Evolutionary conservation across 2,888 invertebrate genomes (phyloP), one percentile per base, ranked within the genome.

Genomic region (Nipponacmea schrenckii): DNA sequence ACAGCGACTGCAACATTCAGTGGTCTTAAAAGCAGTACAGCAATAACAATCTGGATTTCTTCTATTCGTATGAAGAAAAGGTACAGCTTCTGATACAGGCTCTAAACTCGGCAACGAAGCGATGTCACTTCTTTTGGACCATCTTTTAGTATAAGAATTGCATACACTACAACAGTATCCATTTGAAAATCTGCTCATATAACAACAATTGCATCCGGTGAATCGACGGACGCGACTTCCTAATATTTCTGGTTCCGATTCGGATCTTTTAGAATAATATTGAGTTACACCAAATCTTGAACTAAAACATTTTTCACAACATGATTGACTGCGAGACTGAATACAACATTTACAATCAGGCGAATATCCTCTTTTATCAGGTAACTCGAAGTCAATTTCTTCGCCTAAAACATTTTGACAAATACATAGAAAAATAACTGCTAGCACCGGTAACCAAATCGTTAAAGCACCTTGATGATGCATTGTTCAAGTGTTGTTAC

Each of bases 131-230:
- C 72, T 39, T 66, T 72, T 69, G 39, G 45, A 65, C 56, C 46
- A 65, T 5, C 72, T 62, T 39, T 72, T 72, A 24, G 62, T 31
- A 3, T 68, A n/a, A 24, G 45, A 15, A 3, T 48, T 62, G 50
- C 72, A 72, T n/a, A 67, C 66, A n/a, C 46, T 24, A 64, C 72
- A 72, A 62, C 72, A 72, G 48, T 69, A 65, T 12, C 46, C 27
- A 66, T 72, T 72, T 44, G 66, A 31, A 39, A 66, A 66, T 2
- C 69, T 65, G 39, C 72, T 72, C n/a, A 62, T 27, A 27, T 64
- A 69, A 66, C 72, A 72, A 48, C 72, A 72, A 24, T 65, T 62
- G 31, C 72, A 72, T 20, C 72, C 72, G 26, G 45, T 66, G 46
- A 64, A 63, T 20, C 72, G 72, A 39, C 68, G 64, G 14, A 64